Evolutionary conservation across 2,797 vertebrate genomes (phyloP).

Genomic region (Anguilla pacifica): DNA sequence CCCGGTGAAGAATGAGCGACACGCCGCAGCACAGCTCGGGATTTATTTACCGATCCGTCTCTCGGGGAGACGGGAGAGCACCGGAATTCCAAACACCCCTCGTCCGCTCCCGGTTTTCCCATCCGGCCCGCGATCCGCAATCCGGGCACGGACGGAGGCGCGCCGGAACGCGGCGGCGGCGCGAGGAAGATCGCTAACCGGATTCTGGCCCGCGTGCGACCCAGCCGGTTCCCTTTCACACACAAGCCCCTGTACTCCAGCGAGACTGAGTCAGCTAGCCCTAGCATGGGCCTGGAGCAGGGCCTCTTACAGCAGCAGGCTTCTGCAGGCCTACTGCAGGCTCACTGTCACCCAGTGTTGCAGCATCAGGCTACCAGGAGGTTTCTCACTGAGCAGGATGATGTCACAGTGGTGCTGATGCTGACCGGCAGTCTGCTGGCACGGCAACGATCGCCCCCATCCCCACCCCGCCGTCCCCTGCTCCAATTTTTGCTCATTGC

Average conservation of each 20-base stretch:
- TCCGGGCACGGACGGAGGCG: neutral
- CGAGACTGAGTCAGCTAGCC: too few relatives aligned
- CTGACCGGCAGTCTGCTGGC: slow-evolving; percentile 12
- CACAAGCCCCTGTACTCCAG: too few relatives aligned
- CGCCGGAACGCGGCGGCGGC: neutral
- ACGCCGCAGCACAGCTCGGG: neutral
- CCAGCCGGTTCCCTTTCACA: too few relatives aligned
- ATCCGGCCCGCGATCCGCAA: neutral
- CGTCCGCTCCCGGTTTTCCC: neutral
- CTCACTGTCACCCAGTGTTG: neutral
- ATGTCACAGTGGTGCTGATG: neutral
- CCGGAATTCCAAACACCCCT: neutral
- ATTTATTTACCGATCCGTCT: neutral
- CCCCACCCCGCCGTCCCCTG: slow-evolving; percentile 28
- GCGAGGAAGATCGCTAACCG: neutral
- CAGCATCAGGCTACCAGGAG: neutral
- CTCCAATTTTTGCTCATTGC: slow-evolving; percentile 61
- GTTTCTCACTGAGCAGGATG: neutral
- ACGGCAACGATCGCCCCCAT: slow-evolving; percentile 62
- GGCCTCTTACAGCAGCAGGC: neutral
- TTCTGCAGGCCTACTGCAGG: neutral
- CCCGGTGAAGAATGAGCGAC: neutral
- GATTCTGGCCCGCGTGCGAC: neutral
- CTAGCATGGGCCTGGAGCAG: too few relatives aligned
- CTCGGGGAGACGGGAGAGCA: neutral